These are phyloP conservation scores for Temnopleurus reevesii DNA, from an alignment of 53 echinoderm and acorn worm species.

Conservation along the genomic window DNA sequence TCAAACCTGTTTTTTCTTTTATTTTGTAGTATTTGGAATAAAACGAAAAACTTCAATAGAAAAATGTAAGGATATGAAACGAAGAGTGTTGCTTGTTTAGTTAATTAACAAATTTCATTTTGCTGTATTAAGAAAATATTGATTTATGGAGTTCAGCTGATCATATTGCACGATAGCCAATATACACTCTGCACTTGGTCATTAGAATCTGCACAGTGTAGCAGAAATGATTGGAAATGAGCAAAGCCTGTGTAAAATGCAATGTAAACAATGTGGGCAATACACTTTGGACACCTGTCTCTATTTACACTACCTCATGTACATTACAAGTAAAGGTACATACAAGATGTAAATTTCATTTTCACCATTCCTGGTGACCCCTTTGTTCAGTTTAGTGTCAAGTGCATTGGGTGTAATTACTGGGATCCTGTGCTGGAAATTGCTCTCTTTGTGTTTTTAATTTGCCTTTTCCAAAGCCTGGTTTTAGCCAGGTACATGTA, in stretches of 20 bases:
- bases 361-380: conserved; percentile 50
- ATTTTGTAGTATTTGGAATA: too few relatives aligned
- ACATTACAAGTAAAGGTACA: too few relatives aligned
- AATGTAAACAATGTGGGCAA: conserved; percentile 42
- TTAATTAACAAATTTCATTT: neutral
- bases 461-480: conserved; percentile 44
- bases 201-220: neutral
- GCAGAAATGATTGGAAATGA: conserved; percentile 16
- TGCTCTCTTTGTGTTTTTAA: conserved; percentile 48
- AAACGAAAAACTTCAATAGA: too few relatives aligned
- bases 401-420: conserved; percentile 36
- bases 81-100: too few relatives aligned
- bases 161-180: conserved; percentile 10
- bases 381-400: conserved; percentile 43
- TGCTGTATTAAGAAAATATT: too few relatives aligned
- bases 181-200: neutral
- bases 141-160: conserved; percentile 10
- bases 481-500: neutral
- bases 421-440: conserved; percentile 34
- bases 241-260: conserved; percentile 32
- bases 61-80: too few relatives aligned
- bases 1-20: too few relatives aligned
- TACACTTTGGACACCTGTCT: conserved; percentile 55
- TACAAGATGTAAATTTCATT: conserved; percentile 46
- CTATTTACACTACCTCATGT: conserved; percentile 50